Percentiles rank a stretch among this genome's conserved stretches.
Evolutionary conservation across 1,140 invertebrate genomes (phyloP).

Genomic region (Drosophila insularis): DNA sequence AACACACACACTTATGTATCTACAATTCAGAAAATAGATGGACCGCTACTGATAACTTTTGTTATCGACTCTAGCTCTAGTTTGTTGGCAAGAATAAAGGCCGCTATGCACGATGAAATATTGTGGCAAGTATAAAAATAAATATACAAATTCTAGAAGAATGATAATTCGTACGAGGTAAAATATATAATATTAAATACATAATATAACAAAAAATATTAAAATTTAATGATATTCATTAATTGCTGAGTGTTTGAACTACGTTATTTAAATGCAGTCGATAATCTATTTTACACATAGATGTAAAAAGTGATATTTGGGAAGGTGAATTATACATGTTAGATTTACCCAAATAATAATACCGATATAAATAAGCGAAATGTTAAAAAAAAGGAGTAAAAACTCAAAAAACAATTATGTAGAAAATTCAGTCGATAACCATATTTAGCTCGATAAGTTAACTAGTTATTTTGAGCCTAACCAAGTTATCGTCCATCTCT

Average conservation of each 20-base stretch:
- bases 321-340: no score
- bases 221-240: no score
- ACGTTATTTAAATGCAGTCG: no score
- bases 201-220: no score
- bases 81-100: conserved; percentile 26
- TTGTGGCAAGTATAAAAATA: background rate
- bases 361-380: no score
- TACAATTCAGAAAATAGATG: conserved; percentile 67
- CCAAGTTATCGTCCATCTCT: background rate
- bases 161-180: no score
- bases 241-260: no score
- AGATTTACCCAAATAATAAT: no score
- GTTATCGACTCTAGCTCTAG: conserved; percentile 46
- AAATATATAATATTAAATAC: no score
- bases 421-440: background rate
- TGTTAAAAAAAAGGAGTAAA: no score
- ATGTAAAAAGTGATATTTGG: no score
- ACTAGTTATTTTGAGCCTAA: background rate
- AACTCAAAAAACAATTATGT: background rate
- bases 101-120: background rate
- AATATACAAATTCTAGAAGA: background rate
- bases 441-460: background rate
- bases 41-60: conserved; percentile 56
- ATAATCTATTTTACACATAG: no score
- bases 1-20: conserved; percentile 68